phyloP scores from a whole-genome alignment of 2,113 vertebrate species.

The Chamaea fasciata region DNA sequence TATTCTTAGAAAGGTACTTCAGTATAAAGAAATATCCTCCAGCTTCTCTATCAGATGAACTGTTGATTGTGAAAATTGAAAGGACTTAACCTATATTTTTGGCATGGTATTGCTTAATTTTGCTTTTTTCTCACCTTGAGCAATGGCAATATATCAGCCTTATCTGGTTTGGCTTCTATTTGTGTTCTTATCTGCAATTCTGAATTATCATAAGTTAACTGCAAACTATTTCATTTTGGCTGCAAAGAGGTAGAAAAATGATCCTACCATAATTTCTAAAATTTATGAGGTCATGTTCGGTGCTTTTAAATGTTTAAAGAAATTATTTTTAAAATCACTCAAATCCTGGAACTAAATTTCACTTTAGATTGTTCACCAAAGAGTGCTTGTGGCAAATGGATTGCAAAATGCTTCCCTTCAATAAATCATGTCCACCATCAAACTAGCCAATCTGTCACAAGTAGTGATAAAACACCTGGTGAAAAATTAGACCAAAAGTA shows the following conservation, averaged over 20 bases:
- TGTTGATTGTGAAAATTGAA: not conserved
- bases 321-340: not conserved
- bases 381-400: not conserved
- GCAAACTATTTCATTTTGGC: not conserved
- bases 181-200: not conserved
- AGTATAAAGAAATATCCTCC: not conserved
- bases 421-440: not conserved
- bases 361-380: not conserved
- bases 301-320: not conserved
- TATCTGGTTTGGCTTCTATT: not conserved
- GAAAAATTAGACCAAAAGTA: not conserved
- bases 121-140: not conserved
- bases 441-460: not conserved
- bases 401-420: not conserved
- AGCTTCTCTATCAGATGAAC: not conserved
- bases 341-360: not conserved
- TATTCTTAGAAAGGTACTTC: not conserved
- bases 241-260: not conserved
- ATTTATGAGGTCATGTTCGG: not conserved
- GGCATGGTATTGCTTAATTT: not conserved
- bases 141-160: not conserved
- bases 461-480: not conserved
- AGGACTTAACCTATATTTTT: not conserved
- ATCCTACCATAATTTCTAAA: not conserved
- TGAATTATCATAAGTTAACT: not conserved